These are phyloP conservation scores for Regulus satrapa DNA, from an alignment of 2,113 vertebrate species.

Conservation along the genomic window DNA sequence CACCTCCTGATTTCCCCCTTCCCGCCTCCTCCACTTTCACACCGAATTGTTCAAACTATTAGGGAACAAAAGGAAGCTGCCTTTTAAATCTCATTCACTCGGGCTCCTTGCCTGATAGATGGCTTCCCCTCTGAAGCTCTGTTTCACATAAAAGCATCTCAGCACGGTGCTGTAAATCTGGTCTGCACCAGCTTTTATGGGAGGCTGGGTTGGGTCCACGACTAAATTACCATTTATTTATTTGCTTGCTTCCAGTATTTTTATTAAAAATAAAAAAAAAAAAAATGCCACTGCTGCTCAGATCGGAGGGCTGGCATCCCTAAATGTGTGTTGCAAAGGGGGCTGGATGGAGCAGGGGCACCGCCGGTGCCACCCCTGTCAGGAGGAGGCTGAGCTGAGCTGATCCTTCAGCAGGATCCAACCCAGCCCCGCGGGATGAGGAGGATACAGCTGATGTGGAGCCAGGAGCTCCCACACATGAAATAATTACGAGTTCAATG, in stretches of 20 bases:
- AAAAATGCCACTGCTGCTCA: neutral
- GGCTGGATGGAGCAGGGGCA: neutral
- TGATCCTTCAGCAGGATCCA: fast-evolving
- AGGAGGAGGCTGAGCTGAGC: neutral
- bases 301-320: neutral
- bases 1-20: conserved; percentile 60
- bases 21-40: conserved; percentile 38
- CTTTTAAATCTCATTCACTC: conserved; percentile 72
- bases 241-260: neutral
- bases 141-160: conserved; percentile 71
- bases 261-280: too few relatives aligned
- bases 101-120: conserved; percentile 66
- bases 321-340: fast-evolving
- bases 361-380: fast-evolving
- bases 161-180: conserved; percentile 70
- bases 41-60: conserved; percentile 68
- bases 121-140: conserved; percentile 64
- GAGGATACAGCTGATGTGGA: fast-evolving
- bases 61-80: conserved; percentile 72
- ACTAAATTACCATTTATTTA: conserved; percentile 68
- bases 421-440: too few relatives aligned
- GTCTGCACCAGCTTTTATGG: conserved; percentile 68
- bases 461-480: neutral
- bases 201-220: conserved; percentile 32
- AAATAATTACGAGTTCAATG: neutral